Base-by-base conservation (phyloP, 2,797 vertebrate genomes). In the Poecilia wingei region DNA sequence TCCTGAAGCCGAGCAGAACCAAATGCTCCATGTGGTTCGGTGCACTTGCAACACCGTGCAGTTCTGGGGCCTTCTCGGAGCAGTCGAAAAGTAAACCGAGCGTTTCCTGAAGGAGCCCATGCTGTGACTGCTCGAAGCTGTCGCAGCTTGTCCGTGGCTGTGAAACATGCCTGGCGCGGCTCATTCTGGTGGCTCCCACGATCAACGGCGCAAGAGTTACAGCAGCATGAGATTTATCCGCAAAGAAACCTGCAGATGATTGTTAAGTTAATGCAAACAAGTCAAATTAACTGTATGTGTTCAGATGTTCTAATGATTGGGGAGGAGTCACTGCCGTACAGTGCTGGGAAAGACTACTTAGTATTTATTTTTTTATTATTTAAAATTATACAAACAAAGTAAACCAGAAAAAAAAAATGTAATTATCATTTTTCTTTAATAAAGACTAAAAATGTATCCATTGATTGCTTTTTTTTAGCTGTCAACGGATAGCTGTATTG, bases 1-100 rank as follows among this genome's bases (percentile, higher is more conserved):
- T 91, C 85, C 86, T 87, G 82, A 84, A 82, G 78, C 82, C 61
- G 57, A 92, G 81, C 86, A 90, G 86, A 90, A 91, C 88, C 91
- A 90, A 87, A 92, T 83, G 84, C 83, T 73, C 41, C 18, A 36
- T 78, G 82, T 79, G 85, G 90, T 69, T 75, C 72, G 31, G 76
- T 43, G 59, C 46, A 73, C 57, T 7, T 7, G 47, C 33, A 46
- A 69, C 80, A 80, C 36, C 51, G 3, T 82, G 89, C 87, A 90
- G 90, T 91, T 87, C 90, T 83, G 84, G 79, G 83, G 72, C 80
- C 90, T 88, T 82, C 79, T 88, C 74, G 16, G 86, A 83, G 86
- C 61, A 74, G 74, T 76, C 72, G 41, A 36, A 89, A 87, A 87
- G 84, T 79, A 87, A 92, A 88, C 69, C 55, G 46, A 81, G 81